Percentiles rank a stretch among this genome's conserved stretches.
Conservation (phyloP, 2,113 vertebrate genomes). For the Pluvianellus socialis region DNA sequence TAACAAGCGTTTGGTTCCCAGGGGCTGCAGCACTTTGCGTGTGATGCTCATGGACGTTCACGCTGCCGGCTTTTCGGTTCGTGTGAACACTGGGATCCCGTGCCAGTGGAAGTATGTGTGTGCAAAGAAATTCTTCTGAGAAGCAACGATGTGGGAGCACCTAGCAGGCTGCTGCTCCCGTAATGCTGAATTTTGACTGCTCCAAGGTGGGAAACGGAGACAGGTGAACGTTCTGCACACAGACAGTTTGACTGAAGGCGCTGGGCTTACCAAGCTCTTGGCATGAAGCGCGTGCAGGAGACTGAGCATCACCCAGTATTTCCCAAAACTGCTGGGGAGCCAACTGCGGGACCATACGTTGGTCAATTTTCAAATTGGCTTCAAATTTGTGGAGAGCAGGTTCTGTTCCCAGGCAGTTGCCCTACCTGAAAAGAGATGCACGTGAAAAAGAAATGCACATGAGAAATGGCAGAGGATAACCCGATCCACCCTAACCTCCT, state of each 20-base stretch:
- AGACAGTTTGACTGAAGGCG: background rate
- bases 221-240: background rate
- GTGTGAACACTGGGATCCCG: fast-evolving
- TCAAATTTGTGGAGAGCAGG: background rate
- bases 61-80: fast-evolving
- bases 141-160: fast-evolving
- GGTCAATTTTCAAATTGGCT: background rate
- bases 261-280: background rate
- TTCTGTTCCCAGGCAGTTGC: background rate
- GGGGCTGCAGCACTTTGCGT: background rate
- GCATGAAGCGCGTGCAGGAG: background rate
- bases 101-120: background rate
- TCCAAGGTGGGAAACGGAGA: fast-evolving
- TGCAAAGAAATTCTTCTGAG: background rate
- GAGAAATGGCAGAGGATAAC: background rate
- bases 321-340: background rate
- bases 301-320: background rate
- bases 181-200: background rate
- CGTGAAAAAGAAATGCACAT: background rate
- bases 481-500: background rate
- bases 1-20: background rate
- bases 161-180: background rate
- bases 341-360: background rate
- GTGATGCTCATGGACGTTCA: fast-evolving
- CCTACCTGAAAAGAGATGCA: background rate